phyloP scores from a whole-genome alignment of 2,888 invertebrate genomes.

The Erebia aethiops region DNA sequence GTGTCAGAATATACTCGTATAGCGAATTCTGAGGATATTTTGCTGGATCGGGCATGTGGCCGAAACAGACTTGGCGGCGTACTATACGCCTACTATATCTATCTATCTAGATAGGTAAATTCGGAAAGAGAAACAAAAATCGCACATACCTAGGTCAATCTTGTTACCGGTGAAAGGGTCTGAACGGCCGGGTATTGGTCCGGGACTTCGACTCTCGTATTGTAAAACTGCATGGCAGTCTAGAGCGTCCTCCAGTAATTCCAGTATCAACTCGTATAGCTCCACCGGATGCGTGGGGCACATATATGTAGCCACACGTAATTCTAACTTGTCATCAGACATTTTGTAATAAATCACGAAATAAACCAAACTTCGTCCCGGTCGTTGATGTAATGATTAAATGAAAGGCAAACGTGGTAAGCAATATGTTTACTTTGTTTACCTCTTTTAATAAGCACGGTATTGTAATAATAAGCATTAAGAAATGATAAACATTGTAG shows the following conservation, averaged over 20 bases:
- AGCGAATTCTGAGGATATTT: no score
- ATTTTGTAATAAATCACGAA: slow-evolving; percentile 45
- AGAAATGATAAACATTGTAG: slow-evolving; percentile 24
- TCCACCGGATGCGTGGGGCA: slow-evolving; percentile 84
- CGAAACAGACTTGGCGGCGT: no score
- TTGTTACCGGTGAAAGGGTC: slow-evolving; percentile 81
- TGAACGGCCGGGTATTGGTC: slow-evolving; percentile 72
- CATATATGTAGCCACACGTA: slow-evolving; percentile 84
- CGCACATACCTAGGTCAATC: slow-evolving; percentile 81
- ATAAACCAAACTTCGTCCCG: background rate
- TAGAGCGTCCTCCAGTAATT: slow-evolving; percentile 79
- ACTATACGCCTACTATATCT: no score
- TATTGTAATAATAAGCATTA: slow-evolving; percentile 20
- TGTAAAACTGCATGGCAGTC: slow-evolving; percentile 77
- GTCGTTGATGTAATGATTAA: slow-evolving; percentile 13
- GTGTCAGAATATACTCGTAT: no score
- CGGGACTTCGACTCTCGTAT: slow-evolving; percentile 83
- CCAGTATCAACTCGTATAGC: slow-evolving; percentile 81
- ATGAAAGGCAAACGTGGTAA: slow-evolving; percentile 20
- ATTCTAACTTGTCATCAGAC: slow-evolving; percentile 61
- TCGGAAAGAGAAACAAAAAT: background rate
- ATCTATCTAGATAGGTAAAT: no score
- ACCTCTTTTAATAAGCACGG: slow-evolving; percentile 11
- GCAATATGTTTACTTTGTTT: slow-evolving; percentile 17
- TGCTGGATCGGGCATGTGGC: no score